Evolutionary conservation across 2,113 vertebrate species (phyloP).

Genomic region (Siphamia tubifer): DNA sequence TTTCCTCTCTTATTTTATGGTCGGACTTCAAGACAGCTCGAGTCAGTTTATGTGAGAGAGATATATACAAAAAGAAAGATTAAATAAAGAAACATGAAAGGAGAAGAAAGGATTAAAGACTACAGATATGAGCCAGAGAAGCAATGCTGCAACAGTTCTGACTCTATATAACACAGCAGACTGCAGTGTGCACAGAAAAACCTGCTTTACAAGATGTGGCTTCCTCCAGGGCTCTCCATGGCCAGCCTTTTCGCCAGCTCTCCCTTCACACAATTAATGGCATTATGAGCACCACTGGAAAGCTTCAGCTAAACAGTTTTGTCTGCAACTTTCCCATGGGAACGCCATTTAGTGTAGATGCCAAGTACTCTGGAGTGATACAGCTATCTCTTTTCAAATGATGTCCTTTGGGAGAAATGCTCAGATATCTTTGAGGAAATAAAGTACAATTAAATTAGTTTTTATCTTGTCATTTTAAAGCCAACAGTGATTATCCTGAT

Average conservation of each 20-base stretch:
- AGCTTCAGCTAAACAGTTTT: slow-evolving; percentile 49
- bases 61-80: slow-evolving; percentile 26
- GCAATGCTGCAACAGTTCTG: background rate
- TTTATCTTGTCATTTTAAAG: slow-evolving; percentile 55
- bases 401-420: slow-evolving; percentile 19
- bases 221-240: slow-evolving; percentile 41
- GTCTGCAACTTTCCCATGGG: slow-evolving; percentile 74
- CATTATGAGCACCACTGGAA: slow-evolving; percentile 65
- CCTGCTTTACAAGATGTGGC: slow-evolving; percentile 62
- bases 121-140: slow-evolving; percentile 2
- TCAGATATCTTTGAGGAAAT: slow-evolving; percentile 42
- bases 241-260: slow-evolving; percentile 28
- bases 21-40: background rate
- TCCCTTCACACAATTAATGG: slow-evolving; percentile 61
- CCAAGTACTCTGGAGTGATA: slow-evolving; percentile 53
- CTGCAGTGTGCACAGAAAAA: slow-evolving; percentile 35
- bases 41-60: slow-evolving; percentile 27
- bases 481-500: slow-evolving; percentile 29
- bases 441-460: slow-evolving; percentile 43
- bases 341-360: slow-evolving; percentile 62
- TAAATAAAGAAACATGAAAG: slow-evolving; percentile 47
- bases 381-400: slow-evolving; percentile 55
- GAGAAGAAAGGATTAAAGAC: slow-evolving; percentile 3
- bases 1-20: slow-evolving; percentile 42
- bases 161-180: background rate